Percentiles rank a stretch among this genome's conserved stretches.
phyloP scores from a whole-genome alignment of 2,797 vertebrate species.

The Coracias cyanogaster region DNA sequence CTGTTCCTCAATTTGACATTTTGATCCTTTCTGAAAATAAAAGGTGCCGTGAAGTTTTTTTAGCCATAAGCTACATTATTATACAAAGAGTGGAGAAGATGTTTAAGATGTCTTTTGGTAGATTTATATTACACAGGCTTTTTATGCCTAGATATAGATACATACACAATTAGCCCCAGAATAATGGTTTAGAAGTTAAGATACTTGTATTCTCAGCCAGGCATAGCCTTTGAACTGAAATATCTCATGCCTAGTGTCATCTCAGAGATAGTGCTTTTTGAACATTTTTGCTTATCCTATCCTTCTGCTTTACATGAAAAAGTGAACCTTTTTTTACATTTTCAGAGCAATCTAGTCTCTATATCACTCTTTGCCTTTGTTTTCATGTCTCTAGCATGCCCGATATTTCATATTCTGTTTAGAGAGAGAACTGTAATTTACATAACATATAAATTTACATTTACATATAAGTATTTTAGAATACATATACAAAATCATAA shows the following conservation, averaged over 20 bases:
- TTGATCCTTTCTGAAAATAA: constrained; percentile 41
- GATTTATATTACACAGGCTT: background rate
- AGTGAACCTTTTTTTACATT: fast-evolving
- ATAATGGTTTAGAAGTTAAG: background rate
- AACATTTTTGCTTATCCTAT: background rate
- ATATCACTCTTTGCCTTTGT: background rate
- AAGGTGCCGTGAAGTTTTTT: constrained; percentile 6
- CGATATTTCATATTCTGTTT: background rate
- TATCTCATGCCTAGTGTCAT: background rate
- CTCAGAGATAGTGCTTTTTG: background rate
- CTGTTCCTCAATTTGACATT: constrained; percentile 29
- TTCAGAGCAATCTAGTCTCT: background rate
- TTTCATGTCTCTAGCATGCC: background rate
- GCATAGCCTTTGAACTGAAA: background rate
- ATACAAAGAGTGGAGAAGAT: background rate
- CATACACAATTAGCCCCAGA: background rate
- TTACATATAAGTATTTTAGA: background rate
- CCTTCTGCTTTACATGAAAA: background rate
- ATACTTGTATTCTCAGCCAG: background rate
- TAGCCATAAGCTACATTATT: background rate
- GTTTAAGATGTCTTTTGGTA: background rate
- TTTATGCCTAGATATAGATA: background rate
- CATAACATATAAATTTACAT: too few relatives aligned
- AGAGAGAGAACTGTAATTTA: background rate
- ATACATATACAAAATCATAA: background rate